Percentiles rank a stretch among this genome's conserved stretches.
phyloP scores from a whole-genome alignment of 2,113 vertebrate genomes.

The Toxostoma redivivum region DNA sequence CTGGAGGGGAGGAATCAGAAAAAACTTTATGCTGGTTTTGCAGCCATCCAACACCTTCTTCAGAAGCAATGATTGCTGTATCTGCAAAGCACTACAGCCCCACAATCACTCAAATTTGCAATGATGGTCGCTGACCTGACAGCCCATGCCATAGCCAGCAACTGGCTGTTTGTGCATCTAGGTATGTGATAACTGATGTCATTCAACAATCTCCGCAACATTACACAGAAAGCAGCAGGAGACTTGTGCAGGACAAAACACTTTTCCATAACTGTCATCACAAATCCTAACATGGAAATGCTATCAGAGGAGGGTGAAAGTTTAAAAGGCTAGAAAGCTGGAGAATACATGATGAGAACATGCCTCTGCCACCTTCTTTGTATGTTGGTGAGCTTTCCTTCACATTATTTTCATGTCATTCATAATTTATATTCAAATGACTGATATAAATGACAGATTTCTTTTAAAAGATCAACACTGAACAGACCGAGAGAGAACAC shows the following conservation, averaged over 20 bases:
- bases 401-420: background rate
- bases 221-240: background rate
- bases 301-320: background rate
- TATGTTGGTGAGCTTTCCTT: background rate
- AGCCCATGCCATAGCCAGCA: background rate
- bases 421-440: background rate
- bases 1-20: background rate
- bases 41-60: background rate
- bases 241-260: background rate
- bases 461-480: background rate
- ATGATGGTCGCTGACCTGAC: rapidly evolving
- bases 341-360: background rate
- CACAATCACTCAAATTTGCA: too few species aligned
- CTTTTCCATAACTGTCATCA: background rate
- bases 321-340: background rate
- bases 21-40: background rate
- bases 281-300: background rate
- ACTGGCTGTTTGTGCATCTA: background rate
- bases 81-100: background rate
- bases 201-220: background rate
- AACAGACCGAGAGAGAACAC: background rate
- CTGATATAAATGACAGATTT: background rate
- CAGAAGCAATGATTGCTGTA: background rate
- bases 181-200: background rate
- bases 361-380: background rate